These are phyloP conservation scores for Amaurobius ferox DNA, from an alignment of 2,888 invertebrate species.

Conservation along the genomic window DNA sequence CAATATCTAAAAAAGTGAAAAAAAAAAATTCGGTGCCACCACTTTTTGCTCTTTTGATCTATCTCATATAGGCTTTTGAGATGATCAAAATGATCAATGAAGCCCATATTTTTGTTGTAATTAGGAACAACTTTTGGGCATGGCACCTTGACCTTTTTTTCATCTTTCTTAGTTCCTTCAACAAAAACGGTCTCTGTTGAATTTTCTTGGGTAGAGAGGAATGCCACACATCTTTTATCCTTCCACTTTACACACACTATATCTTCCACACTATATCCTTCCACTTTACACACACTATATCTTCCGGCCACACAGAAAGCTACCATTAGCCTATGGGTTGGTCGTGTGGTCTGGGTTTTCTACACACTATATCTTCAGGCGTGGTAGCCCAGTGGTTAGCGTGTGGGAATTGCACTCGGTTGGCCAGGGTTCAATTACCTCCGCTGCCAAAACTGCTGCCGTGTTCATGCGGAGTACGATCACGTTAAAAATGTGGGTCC, in stretches of 20 bases:
- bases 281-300: not conserved
- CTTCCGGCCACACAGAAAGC: too few species aligned
- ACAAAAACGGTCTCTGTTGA: not conserved
- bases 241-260: not conserved
- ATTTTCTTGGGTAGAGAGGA: not conserved
- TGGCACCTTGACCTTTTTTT: not conserved
- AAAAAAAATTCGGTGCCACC: not conserved
- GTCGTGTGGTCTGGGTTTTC: too few species aligned
- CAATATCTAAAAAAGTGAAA: not conserved
- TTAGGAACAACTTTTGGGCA: not conserved
- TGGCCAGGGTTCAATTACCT: too few species aligned
- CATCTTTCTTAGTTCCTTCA: not conserved
- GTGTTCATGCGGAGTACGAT: too few species aligned
- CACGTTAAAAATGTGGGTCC: too few species aligned
- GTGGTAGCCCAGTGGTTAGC: too few species aligned
- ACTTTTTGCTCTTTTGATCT: not conserved
- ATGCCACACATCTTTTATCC: not conserved
- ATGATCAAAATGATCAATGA: too few species aligned
- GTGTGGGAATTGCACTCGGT: too few species aligned
- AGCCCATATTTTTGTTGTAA: slow-evolving; percentile 17
- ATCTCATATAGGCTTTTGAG: too few species aligned
- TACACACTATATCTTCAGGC: too few species aligned
- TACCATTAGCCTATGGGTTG: too few species aligned
- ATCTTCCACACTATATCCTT: not conserved
- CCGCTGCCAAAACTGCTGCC: too few species aligned